Conservation (phyloP, 2,888 invertebrate genomes). For the Orchesellides sinensis region DNA sequence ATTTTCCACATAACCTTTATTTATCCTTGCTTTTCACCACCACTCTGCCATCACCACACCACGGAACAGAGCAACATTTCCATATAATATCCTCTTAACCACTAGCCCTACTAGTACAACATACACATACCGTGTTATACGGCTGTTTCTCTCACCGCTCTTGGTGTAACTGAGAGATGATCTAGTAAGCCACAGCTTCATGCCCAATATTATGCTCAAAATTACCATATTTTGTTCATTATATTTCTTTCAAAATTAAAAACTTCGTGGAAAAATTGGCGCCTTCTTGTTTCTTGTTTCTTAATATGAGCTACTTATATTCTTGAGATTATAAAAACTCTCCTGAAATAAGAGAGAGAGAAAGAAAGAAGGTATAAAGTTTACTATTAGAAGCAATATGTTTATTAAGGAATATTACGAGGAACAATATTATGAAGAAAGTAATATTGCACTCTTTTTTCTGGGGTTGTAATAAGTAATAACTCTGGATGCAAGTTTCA, state of each 20-base stretch:
- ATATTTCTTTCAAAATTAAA: conserved; percentile 73
- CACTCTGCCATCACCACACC: background rate
- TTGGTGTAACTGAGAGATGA: conserved; percentile 3
- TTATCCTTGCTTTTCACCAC: background rate
- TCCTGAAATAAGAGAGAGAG: background rate
- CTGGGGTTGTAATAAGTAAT: conserved; percentile 32
- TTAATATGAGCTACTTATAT: conserved; percentile 60
- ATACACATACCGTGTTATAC: too few species aligned
- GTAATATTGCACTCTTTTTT: conserved; percentile 37
- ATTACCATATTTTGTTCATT: conserved; percentile 74
- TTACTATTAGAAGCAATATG: conserved; percentile 11
- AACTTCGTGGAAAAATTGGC: conserved; percentile 65
- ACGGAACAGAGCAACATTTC: background rate
- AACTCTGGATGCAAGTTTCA: conserved; percentile 39
- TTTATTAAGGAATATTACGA: conserved; percentile 55
- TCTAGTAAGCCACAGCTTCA: background rate
- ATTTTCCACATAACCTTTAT: background rate
- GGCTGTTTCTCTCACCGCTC: too few species aligned
- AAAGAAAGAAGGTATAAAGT: conserved; percentile 24
- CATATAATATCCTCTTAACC: background rate
- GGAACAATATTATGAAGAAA: conserved; percentile 50
- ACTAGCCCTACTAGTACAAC: too few species aligned
- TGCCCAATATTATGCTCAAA: conserved; percentile 64
- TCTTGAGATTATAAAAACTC: conserved; percentile 40
- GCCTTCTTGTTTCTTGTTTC: conserved; percentile 65